Evolutionary conservation across 2,888 invertebrate species (phyloP).

Genomic region (Antitype chi): DNA sequence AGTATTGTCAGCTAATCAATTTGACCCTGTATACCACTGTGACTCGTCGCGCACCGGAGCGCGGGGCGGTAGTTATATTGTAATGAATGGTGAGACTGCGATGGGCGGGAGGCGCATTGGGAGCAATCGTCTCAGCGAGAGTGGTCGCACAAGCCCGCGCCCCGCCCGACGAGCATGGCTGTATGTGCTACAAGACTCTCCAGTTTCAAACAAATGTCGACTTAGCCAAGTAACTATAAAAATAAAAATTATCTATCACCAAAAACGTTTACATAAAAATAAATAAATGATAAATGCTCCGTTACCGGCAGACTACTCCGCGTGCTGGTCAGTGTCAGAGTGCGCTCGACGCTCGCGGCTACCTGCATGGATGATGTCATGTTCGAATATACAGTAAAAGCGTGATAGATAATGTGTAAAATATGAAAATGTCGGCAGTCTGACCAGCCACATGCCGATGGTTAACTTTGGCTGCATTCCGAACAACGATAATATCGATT

Average conservation of each 20-base stretch:
- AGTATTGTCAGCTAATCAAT: no score
- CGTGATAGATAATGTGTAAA: not conserved
- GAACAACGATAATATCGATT: no score
- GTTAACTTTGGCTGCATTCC: not conserved
- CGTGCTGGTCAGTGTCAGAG: not conserved
- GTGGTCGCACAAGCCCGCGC: not conserved
- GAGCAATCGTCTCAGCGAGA: no score
- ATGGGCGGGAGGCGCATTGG: no score
- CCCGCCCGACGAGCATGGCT: no score
- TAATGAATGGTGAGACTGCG: not conserved
- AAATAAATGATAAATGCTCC: slow-evolving; percentile 73
- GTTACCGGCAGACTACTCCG: slow-evolving; percentile 49
- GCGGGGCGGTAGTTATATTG: not conserved
- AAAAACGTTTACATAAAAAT: slow-evolving; percentile 67
- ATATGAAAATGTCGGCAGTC: not conserved
- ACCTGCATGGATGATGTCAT: not conserved
- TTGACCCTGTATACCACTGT: not conserved
- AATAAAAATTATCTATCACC: slow-evolving; percentile 67
- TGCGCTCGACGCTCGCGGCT: not conserved
- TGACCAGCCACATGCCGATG: slow-evolving; percentile 14
- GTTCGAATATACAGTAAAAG: not conserved
- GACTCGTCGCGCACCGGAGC: not conserved
- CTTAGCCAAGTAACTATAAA: slow-evolving; percentile 63
- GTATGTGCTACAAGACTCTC: not conserved
- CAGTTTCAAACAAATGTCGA: slow-evolving; percentile 33